Conservation (phyloP, 1,140 invertebrate species). For the Muscidifurax raptorellus region DNA sequence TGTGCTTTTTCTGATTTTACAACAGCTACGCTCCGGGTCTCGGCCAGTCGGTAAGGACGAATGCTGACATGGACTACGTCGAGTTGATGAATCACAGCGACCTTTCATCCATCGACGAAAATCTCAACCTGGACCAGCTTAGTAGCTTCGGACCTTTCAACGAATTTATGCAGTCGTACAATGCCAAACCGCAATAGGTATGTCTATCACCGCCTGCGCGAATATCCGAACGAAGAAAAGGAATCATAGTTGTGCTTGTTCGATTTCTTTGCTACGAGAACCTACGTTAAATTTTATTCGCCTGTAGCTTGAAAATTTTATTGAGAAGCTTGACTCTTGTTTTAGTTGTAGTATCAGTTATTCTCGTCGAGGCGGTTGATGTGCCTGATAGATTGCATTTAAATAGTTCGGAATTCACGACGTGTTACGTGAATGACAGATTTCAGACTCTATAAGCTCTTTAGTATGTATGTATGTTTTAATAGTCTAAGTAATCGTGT, state of each 20-base stretch:
- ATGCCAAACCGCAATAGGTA: conserved; percentile 68
- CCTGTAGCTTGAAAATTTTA: conserved; percentile 1
- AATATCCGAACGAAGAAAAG: neutral
- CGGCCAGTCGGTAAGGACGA: conserved; percentile 68
- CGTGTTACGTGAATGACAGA: neutral
- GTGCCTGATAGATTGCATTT: neutral
- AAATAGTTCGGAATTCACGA: neutral
- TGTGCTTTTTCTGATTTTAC: conserved; percentile 72
- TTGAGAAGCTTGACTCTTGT: conserved; percentile 26
- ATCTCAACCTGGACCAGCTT: conserved; percentile 71
- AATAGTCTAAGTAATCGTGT: neutral
- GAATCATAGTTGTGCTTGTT: neutral
- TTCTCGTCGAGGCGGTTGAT: neutral
- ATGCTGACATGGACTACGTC: conserved; percentile 71
- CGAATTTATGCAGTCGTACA: conserved; percentile 71
- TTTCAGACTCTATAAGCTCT: neutral
- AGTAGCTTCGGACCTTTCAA: conserved; percentile 65
- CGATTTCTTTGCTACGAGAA: neutral
- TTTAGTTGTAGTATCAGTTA: neutral
- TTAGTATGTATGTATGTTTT: neutral
- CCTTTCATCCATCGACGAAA: conserved; percentile 70
- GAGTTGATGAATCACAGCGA: conserved; percentile 69
- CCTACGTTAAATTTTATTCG: conserved; percentile 21
- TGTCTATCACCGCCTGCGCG: conserved; percentile 39
- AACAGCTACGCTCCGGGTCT: conserved; percentile 73